Evolutionary conservation across 2,888 invertebrate genomes (phyloP), one percentile per base, ranked within the genome.

Genomic region (Vesta saturnalis): DNA sequence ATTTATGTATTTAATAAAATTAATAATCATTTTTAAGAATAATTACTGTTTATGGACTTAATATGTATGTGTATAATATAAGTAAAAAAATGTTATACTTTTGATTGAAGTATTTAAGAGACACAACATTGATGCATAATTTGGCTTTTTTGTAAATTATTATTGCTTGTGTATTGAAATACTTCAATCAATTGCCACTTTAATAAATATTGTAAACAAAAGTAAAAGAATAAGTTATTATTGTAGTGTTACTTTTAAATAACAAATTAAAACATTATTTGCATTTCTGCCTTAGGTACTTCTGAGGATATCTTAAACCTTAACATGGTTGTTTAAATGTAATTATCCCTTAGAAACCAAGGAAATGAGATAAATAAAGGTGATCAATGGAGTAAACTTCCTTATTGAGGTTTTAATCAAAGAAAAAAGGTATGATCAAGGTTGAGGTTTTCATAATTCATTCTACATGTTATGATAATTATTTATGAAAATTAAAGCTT

Each of bases 251-350:
- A 3, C 5, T 1, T 49, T 8, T 4, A 49, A 18, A 57, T 57
- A n/a, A 22, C 14, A 5, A 35, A 47, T 46, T 60, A 46, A 46
- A 60, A 60, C 60, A 23, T 55, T 23, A 12, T 63, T 63, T 63
- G 56, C 56, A 63, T 63, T 63, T 56, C 56, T 55, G 56, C 56
- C 21, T 62, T 63, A 63, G 63, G 63, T 63, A 55, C 56, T 63
- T 39, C 62, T 35, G 54, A 55, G 62, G 55, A 39, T 39, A 21
- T 8, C 10, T 47, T 60, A 23, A n/a, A 54, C 22, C 1, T 54
- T 54, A 22, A 22, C 58, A 30, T 14, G 16, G 39, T 58, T n/a
- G 12, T 3, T 52, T 52, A 52, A 52, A 52, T 19, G n/a, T 12
- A 52, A 52, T 52, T 39, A 6, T 19, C 52, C 52, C 10, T 19